Conservation (phyloP, 2,888 invertebrate species). For the Pterostichus madidus region DNA sequence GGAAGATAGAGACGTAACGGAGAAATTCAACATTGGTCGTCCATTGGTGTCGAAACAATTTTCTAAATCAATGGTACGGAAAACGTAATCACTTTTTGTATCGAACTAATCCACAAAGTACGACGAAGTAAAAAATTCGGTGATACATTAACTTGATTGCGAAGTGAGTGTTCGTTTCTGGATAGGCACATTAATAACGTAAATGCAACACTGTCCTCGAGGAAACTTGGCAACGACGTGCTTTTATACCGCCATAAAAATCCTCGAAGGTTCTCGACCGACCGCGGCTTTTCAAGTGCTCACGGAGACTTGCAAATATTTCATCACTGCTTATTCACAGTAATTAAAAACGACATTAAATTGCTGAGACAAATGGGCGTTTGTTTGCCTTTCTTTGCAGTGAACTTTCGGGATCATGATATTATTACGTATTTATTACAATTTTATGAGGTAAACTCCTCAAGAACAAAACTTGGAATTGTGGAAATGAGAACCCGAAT, state of each 20-base stretch:
- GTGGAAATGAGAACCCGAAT: too few species aligned
- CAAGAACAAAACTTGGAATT: too few species aligned
- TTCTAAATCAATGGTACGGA: constrained; percentile 62
- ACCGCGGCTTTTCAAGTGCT: background rate
- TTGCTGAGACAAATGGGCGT: background rate
- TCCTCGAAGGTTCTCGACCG: background rate
- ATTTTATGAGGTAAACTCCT: too few species aligned
- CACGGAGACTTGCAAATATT: background rate
- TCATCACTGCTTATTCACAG: constrained; percentile 19
- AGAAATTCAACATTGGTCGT: constrained; percentile 21
- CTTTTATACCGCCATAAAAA: constrained; percentile 10
- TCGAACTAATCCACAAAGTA: constrained; percentile 59
- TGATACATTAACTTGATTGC: constrained; percentile 62
- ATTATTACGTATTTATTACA: too few species aligned
- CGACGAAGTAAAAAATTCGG: constrained; percentile 58
- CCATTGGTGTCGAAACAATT: constrained; percentile 57
- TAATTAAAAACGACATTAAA: constrained; percentile 36
- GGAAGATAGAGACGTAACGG: constrained; percentile 28
- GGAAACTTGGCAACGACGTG: background rate
- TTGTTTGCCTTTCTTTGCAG: constrained; percentile 11
- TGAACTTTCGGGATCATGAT: too few species aligned
- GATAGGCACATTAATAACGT: constrained; percentile 56
- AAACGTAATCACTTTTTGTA: constrained; percentile 63
- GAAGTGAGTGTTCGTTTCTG: constrained; percentile 49
- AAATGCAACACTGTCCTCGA: constrained; percentile 49